Evolutionary conservation across 2,113 vertebrate species (phyloP), one percentile per base, ranked within the genome.

Genomic region (Nymphicus hollandicus): DNA sequence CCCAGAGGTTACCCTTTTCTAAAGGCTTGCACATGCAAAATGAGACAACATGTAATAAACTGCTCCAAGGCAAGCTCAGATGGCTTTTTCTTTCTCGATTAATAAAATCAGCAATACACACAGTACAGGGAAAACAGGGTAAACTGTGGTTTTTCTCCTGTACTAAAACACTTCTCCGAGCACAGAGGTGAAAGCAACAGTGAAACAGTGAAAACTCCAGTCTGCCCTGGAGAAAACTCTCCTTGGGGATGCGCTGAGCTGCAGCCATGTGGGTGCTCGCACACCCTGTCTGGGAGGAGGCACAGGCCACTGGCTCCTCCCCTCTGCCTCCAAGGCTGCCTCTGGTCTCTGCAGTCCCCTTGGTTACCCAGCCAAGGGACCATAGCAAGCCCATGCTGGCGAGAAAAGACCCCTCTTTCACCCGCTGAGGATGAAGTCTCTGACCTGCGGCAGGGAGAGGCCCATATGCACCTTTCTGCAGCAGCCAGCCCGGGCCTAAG

Each of bases 381-480:
- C 5, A 1, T 0, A 52, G 27, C 2, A 10, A 27, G n/a, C 25
- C 41, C 2, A 3, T 1, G 1, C 41, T 9, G 56, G 25, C 1
- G 1, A 28, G n/a, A 18, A 55, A 81, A 61, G 41, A n/a, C 50
- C 61, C 15, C 66, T 22, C 19, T 72, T 1, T 12, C 17, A 18
- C 63, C 33, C 1, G 5, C 41, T 5, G 2, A 29, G 65, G 43
- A 0, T 1, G 2, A 61, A 81, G 41, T n/a, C 37, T 33, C 47
- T n/a, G 50, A 7, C 17, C 31, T 33, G 23, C 1, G 2, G 35
- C 15, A 28, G 17, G 14, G 35, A 58, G 31, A 58, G 15, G 23
- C 12, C 49, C 2, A 3, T 28, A 15, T 37, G 17, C 2, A 0
- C 35, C 8, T 43, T 23, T 7, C 35, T 10, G 8, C 37, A 79